A percentile compares a stretch with the other conserved stretches of the same genome.
These are phyloP conservation scores for Coecobrya sp. DNA, from an alignment of 2,888 invertebrate genomes.

Conservation along the genomic window DNA sequence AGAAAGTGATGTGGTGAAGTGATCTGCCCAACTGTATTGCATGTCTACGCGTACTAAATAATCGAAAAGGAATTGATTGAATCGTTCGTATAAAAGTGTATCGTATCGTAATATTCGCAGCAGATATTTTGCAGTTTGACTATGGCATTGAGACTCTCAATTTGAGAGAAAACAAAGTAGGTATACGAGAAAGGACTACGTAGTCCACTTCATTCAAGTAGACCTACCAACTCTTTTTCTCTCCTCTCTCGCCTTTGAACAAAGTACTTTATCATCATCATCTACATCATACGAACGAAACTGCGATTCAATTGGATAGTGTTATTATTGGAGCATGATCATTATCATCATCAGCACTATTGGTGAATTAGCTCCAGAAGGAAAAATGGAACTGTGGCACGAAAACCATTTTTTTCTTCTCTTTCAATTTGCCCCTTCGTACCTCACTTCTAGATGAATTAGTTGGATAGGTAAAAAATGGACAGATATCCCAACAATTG, in stretches of 20 bases:
- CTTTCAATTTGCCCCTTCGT: neutral
- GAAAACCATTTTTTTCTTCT: slow-evolving; percentile 29
- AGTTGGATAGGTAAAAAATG: neutral
- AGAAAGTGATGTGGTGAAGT: neutral
- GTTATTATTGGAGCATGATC: slow-evolving; percentile 8
- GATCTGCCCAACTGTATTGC: neutral
- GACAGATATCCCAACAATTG: neutral
- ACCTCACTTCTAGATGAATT: slow-evolving; percentile 13
- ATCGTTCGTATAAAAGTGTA: neutral
- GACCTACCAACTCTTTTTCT: neutral
- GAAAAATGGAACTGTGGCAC: slow-evolving; percentile 69
- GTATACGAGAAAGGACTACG: neutral
- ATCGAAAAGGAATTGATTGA: slow-evolving; percentile 34
- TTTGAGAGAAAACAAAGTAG: neutral
- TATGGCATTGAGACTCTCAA: too few species aligned
- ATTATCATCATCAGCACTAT: slow-evolving; percentile 5
- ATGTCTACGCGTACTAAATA: slow-evolving; percentile 47
- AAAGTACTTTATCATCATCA: slow-evolving; percentile 55
- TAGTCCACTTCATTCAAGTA: slow-evolving; percentile 35
- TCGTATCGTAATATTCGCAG: neutral
- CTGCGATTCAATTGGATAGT: neutral
- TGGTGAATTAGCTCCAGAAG: neutral
- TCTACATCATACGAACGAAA: slow-evolving; percentile 8
- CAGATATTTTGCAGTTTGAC: slow-evolving; percentile 10
- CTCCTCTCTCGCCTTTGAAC: neutral